Evolutionary conservation across 2,113 vertebrate species (phyloP), one percentile per base, ranked within the genome.

Genomic region (Phyllostomus discolor): DNA sequence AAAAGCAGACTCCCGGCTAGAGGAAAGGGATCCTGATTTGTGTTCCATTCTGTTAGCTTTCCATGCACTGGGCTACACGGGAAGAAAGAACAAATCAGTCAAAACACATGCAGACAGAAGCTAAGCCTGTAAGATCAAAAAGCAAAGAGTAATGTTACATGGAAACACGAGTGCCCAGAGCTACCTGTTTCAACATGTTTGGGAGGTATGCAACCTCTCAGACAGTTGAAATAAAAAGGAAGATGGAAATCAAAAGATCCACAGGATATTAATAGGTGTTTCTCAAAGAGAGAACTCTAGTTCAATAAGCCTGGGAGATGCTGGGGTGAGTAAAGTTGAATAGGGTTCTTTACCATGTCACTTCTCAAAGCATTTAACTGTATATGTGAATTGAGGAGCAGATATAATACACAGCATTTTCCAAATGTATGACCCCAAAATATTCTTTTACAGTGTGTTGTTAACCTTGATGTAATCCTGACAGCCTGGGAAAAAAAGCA

Each of bases 1-100:
- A 98, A 99, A 99, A 98, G 99, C 99, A 96, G 99, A 99, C 98
- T 99, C 99, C 97, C 99, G 99, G 97, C 99, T 99, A 91, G 99
- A 99, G 97, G 99, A 99, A 98, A 99, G 99, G 24, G 99, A 99
- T 98, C 99, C 99, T 97, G 99, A 97, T 98, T 99, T 99, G 81
- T 99, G 98, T 98, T 99, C 99, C 98, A 98, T 99, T 98, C 99
- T 99, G 97, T 99, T 98, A 95, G 99, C 97, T 99, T 99, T 99
- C 99, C 99, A 99, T 69, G 99, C 99, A 96, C 98, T 99, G 98
- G 99, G 98, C 99, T 99, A 89, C 24, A 96, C 48, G 22, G 52
- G 94, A 95, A 97, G 95, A 98, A 95, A 97, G 84, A 69, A 98
- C 20, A 95, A 85, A 66, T 62, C n/a, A 70, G 67, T 91, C 19